A percentile compares a stretch with the other conserved stretches of the same genome.
Conservation (phyloP, 2,797 vertebrate genomes). For the Enteromius afrohamiltoni region DNA sequence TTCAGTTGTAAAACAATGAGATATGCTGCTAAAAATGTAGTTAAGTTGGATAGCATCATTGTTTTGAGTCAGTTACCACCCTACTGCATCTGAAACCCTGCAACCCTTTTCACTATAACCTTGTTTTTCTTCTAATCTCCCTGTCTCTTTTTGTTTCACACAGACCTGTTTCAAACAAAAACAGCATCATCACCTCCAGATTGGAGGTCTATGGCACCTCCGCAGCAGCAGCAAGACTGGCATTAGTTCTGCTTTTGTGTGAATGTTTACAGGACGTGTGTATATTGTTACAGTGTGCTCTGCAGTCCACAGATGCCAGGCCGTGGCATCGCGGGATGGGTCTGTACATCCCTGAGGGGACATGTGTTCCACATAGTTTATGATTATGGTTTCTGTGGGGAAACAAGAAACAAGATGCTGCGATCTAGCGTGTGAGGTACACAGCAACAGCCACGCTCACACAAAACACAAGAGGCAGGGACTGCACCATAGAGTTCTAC, state of each 20-base stretch:
- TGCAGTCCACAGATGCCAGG: conserved; percentile 24
- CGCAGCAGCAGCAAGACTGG: background rate
- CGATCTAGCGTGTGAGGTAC: conserved; percentile 10
- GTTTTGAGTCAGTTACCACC: background rate
- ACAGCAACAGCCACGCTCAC: background rate
- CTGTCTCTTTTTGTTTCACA: conserved; percentile 40
- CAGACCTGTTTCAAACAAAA: conserved; percentile 34
- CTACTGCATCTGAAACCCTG: background rate
- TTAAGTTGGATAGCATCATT: background rate
- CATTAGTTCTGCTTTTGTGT: conserved; percentile 31
- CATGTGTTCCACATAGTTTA: conserved; percentile 48
- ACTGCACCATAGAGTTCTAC: conserved; percentile 25
- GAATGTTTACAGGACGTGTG: conserved; percentile 14
- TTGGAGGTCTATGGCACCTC: conserved; percentile 16
- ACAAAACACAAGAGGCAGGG: conserved; percentile 34
- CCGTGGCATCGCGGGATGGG: background rate
- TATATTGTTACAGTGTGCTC: conserved; percentile 25
- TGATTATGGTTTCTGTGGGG: conserved; percentile 36
- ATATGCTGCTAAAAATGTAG: background rate
- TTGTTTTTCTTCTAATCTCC: conserved; percentile 62
- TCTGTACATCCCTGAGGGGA: conserved; percentile 38
- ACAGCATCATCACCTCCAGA: conserved; percentile 18
- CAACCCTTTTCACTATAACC: background rate
- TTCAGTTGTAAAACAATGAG: background rate
- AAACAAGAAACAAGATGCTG: conserved; percentile 17